Conservation (phyloP, 1,140 invertebrate species). For the Aphaenogaster floridana region DNA sequence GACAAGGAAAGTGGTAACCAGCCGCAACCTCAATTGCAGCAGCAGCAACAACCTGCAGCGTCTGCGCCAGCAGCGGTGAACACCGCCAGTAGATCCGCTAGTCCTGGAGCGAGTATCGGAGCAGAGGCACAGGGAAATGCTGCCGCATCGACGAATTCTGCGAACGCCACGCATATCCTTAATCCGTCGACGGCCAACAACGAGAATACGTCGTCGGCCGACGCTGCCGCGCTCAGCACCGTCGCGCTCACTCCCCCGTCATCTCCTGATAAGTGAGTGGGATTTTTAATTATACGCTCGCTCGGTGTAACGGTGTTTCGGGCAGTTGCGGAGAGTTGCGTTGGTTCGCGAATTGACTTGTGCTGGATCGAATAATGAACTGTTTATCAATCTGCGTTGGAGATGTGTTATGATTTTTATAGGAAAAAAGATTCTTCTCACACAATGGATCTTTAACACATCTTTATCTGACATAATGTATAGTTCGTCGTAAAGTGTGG, state of each 20-base stretch:
- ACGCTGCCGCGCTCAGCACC: conserved; percentile 84
- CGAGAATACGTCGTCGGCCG: conserved; percentile 78
- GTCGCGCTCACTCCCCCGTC: conserved; percentile 88
- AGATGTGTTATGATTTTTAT: conserved; percentile 35
- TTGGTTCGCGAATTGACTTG: conserved; percentile 23
- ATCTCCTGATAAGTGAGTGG: conserved; percentile 89
- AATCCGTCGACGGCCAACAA: conserved; percentile 76
- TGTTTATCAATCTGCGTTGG: conserved; percentile 28
- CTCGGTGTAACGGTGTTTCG: conserved; percentile 51
- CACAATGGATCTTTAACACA: neutral
- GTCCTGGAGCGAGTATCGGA: conserved; percentile 80
- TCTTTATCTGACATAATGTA: conserved; percentile 5
- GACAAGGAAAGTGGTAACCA: conserved; percentile 78
- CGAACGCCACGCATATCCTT: conserved; percentile 83
- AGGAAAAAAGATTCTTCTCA: neutral
- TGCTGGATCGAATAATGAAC: neutral
- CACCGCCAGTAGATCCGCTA: conserved; percentile 84
- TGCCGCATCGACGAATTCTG: conserved; percentile 80
- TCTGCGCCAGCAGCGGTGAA: conserved; percentile 23
- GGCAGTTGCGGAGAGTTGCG: conserved; percentile 58
- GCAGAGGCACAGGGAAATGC: conserved; percentile 73
- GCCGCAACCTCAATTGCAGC: conserved; percentile 65
- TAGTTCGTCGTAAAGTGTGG: conserved; percentile 11
- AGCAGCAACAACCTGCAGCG: conserved; percentile 70
- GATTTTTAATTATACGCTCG: conserved; percentile 79